Conservation (phyloP, 2,888 invertebrate genomes). For the Melitaea athalia region DNA sequence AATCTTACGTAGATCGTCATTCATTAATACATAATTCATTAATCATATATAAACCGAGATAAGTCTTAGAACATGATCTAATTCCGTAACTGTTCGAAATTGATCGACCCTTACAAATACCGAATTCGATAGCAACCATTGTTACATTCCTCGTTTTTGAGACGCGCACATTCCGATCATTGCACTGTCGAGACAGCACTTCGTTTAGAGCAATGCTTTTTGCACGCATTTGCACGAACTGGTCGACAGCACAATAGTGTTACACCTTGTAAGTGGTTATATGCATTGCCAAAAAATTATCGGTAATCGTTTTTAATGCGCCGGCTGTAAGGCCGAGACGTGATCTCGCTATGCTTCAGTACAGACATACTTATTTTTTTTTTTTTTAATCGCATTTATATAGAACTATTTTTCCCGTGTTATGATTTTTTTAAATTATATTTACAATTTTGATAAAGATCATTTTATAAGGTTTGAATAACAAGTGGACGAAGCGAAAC, state of each 20-base stretch:
- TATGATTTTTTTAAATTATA: neutral
- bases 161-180: conserved; percentile 47
- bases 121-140: conserved; percentile 52
- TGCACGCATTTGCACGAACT: conserved; percentile 45
- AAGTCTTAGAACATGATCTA: conserved; percentile 25
- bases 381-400: neutral
- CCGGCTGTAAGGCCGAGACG: conserved; percentile 7
- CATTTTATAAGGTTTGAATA: too few relatives aligned
- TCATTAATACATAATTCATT: conserved; percentile 12
- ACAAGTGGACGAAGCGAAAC: too few relatives aligned
- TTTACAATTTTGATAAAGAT: too few relatives aligned
- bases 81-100: conserved; percentile 39
- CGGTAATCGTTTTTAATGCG: conserved; percentile 13
- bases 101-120: conserved; percentile 46
- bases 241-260: conserved; percentile 41
- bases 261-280: conserved; percentile 42
- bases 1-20: too few relatives aligned
- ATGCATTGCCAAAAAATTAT: conserved; percentile 32
- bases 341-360: conserved; percentile 10
- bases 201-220: conserved; percentile 45
- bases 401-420: neutral
- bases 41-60: conserved; percentile 7
- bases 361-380: neutral
- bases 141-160: conserved; percentile 55
- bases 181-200: conserved; percentile 44